phyloP scores from a whole-genome alignment of 2,113 vertebrate species.

The Columbina picui region DNA sequence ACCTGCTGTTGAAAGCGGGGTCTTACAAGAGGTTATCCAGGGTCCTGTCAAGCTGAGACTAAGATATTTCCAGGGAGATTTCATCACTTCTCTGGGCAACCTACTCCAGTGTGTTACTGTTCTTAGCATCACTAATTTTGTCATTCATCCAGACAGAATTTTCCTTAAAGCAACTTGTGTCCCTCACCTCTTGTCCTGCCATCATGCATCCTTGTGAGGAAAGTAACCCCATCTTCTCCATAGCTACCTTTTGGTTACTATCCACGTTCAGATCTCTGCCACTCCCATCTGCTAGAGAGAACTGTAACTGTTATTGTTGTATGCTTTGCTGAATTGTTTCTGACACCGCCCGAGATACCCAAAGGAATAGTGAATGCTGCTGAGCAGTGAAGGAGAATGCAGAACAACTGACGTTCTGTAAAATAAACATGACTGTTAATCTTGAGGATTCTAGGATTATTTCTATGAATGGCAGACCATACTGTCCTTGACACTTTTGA shows the following conservation, averaged over 20 bases:
- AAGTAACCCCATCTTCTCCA: not conserved
- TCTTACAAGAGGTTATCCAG: not conserved
- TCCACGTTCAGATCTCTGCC: not conserved
- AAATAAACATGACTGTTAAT: not conserved
- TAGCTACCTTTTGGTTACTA: not conserved
- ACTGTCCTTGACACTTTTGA: not conserved
- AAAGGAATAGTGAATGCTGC: not conserved
- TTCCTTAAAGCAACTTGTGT: not conserved
- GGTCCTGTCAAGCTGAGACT: not conserved
- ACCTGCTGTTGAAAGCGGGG: not conserved
- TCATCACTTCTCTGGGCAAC: not conserved
- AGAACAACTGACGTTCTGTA: not conserved
- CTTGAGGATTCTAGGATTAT: not conserved
- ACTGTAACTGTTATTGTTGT: not conserved
- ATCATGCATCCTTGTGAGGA: not conserved
- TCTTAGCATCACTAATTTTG: not conserved
- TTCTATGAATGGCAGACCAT: not conserved
- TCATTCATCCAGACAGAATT: not conserved
- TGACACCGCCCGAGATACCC: not conserved
- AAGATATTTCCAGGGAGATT: not conserved
- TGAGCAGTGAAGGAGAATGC: not conserved
- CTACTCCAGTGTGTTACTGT: not conserved
- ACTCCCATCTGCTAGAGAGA: not conserved
- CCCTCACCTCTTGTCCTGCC: not conserved
- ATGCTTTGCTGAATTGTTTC: not conserved